Base-by-base conservation (phyloP, 53 echinoderm and acorn worm genomes). In the Astropecten irregularis region DNA sequence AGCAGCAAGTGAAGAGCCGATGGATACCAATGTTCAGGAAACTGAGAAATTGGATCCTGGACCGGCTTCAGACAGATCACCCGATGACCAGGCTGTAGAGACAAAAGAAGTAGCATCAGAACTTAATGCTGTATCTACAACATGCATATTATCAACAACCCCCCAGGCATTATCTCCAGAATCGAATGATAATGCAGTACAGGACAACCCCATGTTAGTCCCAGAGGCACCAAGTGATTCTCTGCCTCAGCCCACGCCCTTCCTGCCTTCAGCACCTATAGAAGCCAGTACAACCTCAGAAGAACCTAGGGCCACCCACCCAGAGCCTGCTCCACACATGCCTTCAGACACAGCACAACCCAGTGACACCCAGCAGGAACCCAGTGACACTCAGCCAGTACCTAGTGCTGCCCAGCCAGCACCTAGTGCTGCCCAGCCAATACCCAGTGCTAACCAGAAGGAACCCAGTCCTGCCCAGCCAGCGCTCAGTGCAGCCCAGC, bases 1-100 rank as follows among this genome's bases (percentile, higher is more conserved):
- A 62, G 33, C 79, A 28, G 32, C 62, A 29, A 18, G 32, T 29
- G 79, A 79, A n/a, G 86, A 85, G 54, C 36, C 62, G n/a, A 85
- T 76, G 76, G 86, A 85, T 11, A 38, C 56, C 22, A 39, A 58
- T 22, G 38, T 3, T 46, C 53, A 74, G 35, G 66, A 46, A 8
- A 37, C 40, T n/a, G 48, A 32, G 68, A 40, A 76, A 19, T 27
- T 46, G 20, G 74, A 52, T 35, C 20, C 21, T 33, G 55, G 3
- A 6, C 33, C 16, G 40, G 19, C 21, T 16, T 25, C 8, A n/a
- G 66, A 76, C 47, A 65, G 66, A 27, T 29, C 19, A 14, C 56
- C 23, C 15, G 51, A 50, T 18, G 3, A 31, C 9, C 31, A 51
- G 74, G 40, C 25, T 10, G 3, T 46, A 2, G 62, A 79, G 20